Evolutionary conservation across 2,113 vertebrate genomes (phyloP), one percentile per base, ranked within the genome.

Genomic region (Crotophaga sulcirostris): DNA sequence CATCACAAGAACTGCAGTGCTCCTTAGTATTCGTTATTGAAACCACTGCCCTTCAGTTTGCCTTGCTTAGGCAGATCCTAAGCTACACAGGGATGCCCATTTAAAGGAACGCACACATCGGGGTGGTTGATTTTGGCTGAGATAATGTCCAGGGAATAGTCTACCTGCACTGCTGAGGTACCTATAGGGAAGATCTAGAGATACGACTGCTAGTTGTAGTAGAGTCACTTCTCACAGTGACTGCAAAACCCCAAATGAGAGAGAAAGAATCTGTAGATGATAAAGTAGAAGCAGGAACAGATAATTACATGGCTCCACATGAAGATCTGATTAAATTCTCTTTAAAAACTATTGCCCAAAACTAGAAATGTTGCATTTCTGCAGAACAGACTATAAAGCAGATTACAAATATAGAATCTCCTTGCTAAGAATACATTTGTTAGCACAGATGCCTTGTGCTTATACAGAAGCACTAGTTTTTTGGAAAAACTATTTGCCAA

Each of bases 11-110:
- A 16, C 38, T 56, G 60, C 34, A 23, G 54, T 28, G 20, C 2
- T 6, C 20, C 59, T 28, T 11, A 1, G 6, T 55, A n/a, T 64
- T 68, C 0, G 0, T 54, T 54, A 51, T 7, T 2, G 3, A 79
- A 87, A 66, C 4, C 20, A 66, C 20, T 7, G 2, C 18, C 66
- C 18, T 55, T 44, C 55, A 47, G 12, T 51, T 54, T n/a, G 58
- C 62, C 14, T 54, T 79, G 24, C 44, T 38, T 29, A 64, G 54
- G 49, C 36, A 78, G 36, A 47, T 45, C n/a, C n/a, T 73, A 83
- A 64, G 23, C 25, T 21, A 34, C 1, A 3, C 7, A 33, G 51
- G 31, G 8, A n/a, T 59, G 6, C 8, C 5, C 6, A 2, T 59
- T 79, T 70, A 76, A 34, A 72, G 16, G 29, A 67, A 67, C 13